Conservation (phyloP, 2,797 vertebrate species). For the Anomalospiza imberbis region DNA sequence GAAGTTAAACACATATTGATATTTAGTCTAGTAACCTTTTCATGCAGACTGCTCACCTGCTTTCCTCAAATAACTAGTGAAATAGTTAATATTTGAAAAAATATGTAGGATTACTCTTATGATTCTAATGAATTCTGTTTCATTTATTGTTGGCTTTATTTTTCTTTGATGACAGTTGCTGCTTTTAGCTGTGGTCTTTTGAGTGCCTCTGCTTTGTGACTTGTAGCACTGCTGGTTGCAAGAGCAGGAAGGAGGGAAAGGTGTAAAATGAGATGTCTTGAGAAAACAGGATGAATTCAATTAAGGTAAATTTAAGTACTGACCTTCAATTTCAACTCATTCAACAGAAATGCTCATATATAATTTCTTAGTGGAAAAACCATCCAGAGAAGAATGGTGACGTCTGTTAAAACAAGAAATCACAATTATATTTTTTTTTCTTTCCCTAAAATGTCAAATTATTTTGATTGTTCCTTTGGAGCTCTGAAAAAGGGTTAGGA, state of each 20-base stretch:
- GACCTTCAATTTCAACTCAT: neutral
- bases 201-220: neutral
- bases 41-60: neutral
- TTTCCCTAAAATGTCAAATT: neutral
- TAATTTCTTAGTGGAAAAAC: neutral
- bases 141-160: neutral
- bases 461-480: neutral
- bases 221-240: neutral
- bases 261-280: neutral
- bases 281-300: neutral
- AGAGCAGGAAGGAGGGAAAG: neutral
- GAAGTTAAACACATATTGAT: neutral
- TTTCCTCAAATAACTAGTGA: neutral
- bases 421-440: neutral
- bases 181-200: neutral
- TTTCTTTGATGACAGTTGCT: neutral
- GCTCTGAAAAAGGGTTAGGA: neutral
- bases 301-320: conserved; percentile 10
- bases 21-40: neutral
- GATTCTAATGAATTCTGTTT: neutral
- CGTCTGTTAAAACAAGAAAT: neutral
- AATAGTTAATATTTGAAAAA: neutral
- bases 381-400: neutral
- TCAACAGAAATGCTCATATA: neutral
- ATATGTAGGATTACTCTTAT: neutral